Evolutionary conservation across 92 coral and sea anemone genomes (phyloP).

Genomic region (Porites evermanni): DNA sequence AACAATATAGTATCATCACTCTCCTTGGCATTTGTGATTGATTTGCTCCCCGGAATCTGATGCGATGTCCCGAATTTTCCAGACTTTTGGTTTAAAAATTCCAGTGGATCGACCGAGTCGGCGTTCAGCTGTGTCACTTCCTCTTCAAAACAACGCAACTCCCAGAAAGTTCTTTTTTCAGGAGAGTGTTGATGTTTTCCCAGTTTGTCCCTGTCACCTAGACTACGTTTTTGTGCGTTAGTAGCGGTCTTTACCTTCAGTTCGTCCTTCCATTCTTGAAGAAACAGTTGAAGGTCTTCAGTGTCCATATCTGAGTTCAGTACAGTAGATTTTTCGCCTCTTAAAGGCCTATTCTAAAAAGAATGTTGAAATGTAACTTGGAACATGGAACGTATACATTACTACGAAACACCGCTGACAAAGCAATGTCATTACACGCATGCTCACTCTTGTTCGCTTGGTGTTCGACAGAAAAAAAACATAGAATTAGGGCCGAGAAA

Average conservation of each 20-base stretch:
- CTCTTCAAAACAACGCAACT: not conserved
- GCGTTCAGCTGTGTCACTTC: constrained; percentile 1
- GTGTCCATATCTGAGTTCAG: constrained; percentile 27
- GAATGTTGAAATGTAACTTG: not conserved
- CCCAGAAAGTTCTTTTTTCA: not conserved
- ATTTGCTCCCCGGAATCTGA: not conserved
- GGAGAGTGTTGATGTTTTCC: not conserved
- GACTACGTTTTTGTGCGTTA: not conserved
- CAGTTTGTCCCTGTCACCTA: not conserved
- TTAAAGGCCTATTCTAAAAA: not conserved
- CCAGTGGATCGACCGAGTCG: not conserved
- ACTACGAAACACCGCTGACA: constrained; percentile 72
- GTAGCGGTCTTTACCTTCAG: constrained; percentile 18
- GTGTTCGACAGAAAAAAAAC: constrained; percentile 42
- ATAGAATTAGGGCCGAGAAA: constrained; percentile 11
- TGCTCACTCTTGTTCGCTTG: constrained; percentile 31
- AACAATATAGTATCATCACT: constrained; percentile 41
- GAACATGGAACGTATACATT: constrained; percentile 14
- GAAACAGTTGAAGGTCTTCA: constrained; percentile 73
- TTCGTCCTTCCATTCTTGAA: constrained; percentile 80
- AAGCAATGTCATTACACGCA: constrained; percentile 13
- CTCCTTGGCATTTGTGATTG: not conserved
- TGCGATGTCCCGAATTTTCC: not conserved
- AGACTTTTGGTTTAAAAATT: not conserved
- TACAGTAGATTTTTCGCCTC: not conserved